Evolutionary conservation across 2,113 vertebrate genomes (phyloP), one percentile per base, ranked within the genome.

Genomic region (Callionymus lyra): DNA sequence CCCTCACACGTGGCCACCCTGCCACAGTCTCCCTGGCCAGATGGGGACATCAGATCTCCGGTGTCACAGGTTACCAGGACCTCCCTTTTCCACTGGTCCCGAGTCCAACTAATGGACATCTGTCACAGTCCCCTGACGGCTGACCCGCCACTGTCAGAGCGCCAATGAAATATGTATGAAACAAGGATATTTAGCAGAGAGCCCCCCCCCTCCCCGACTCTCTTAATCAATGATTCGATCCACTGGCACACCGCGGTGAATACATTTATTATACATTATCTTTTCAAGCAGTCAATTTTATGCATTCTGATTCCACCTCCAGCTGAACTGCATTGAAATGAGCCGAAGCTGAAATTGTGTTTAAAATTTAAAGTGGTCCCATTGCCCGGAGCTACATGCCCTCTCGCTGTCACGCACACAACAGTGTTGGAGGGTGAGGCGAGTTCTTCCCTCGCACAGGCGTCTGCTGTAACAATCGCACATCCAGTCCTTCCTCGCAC

Each of bases 101-200:
- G 13, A 53, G 66, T 71, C 58, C 56, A 70, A 50, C 74, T 74
- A 83, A 82, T 64, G 79, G 84, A 84, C 86, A 87, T 86, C 84
- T 86, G 86, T 83, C 82, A 76, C 45, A 50, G 71, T 82, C 79
- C 80, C 82, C 52, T 39, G 51, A 79, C 81, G 65, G 70, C 55
- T 50, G 47, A 66, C 51, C 54, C 53, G 56, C 52, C 65, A 61
- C 68, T 59, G 71, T 68, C 72, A 63, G 58, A 37, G 34, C 44
- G 38, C 10, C 59, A 41, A 86, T 87, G 75, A 86, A 85, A 85
- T 84, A 86, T 86, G 77, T 65, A 87, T 85, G 79, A 79, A 81
- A 70, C 53, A 62, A 59, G 65, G 72, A 75, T 79, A 69, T 72
- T 70, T 76, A 78, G 70, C 63, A 37, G 48, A 9, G 34, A 31